phyloP scores from a whole-genome alignment of 1,140 invertebrate genomes.

The Cylas formicarius region DNA sequence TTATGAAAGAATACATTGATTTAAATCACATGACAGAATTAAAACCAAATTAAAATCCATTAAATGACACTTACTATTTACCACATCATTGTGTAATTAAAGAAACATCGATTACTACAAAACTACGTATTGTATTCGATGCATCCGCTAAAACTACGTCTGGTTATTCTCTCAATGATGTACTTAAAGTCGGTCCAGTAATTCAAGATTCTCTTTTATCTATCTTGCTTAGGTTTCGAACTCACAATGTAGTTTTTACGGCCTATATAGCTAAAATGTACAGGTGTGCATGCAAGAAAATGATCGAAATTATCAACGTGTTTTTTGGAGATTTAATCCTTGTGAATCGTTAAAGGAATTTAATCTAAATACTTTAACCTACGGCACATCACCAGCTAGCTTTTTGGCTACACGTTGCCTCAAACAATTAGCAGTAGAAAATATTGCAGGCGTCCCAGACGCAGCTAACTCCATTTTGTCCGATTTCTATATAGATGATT shows the following conservation, averaged over 20 bases:
- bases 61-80: slow-evolving; percentile 3
- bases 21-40: slow-evolving; percentile 13
- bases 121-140: slow-evolving; percentile 31
- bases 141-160: slow-evolving; percentile 29
- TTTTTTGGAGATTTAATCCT: slow-evolving; percentile 15
- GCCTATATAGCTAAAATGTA: slow-evolving; percentile 15
- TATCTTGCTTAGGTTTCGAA: slow-evolving; percentile 10
- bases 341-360: slow-evolving; percentile 12
- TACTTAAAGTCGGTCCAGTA: slow-evolving; percentile 19
- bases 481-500: slow-evolving; percentile 39
- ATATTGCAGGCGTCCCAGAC: slow-evolving; percentile 10
- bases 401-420: slow-evolving; percentile 32
- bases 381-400: slow-evolving; percentile 25
- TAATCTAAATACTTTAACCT: slow-evolving; percentile 22
- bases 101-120: not conserved
- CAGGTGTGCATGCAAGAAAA: slow-evolving; percentile 37
- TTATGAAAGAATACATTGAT: slow-evolving; percentile 16
- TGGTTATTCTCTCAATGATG: slow-evolving; percentile 35
- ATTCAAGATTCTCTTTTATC: slow-evolving; percentile 14
- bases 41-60: not conserved
- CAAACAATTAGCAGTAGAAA: slow-evolving; percentile 20
- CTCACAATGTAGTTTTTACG: slow-evolving; percentile 4
- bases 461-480: slow-evolving; percentile 26
- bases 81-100: slow-evolving; percentile 13
- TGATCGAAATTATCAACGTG: slow-evolving; percentile 20